Evolutionary conservation across 2,888 invertebrate genomes (phyloP).

Genomic region (Cataglyphis albicans): DNA sequence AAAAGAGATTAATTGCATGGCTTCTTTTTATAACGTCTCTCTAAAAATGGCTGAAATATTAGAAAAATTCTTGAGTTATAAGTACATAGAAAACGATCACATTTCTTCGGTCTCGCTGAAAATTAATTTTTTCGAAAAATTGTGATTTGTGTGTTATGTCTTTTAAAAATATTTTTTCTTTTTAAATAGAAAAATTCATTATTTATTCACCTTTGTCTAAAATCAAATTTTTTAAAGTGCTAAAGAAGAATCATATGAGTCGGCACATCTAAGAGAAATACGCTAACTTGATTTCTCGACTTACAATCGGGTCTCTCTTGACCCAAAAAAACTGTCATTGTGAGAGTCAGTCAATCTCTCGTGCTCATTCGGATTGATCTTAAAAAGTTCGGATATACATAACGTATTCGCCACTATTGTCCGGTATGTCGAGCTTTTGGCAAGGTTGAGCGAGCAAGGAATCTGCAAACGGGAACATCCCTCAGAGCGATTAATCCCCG

Average conservation of each 20-base stretch:
- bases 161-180: neutral
- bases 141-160: neutral
- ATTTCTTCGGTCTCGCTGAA: neutral
- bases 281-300: conserved; percentile 16
- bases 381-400: neutral
- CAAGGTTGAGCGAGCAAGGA: neutral
- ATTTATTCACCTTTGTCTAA: neutral
- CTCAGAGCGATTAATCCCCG: conserved; percentile 34
- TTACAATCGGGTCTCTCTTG: conserved; percentile 37
- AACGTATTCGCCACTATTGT: neutral
- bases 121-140: neutral
- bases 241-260: neutral
- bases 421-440: neutral
- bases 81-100: neutral
- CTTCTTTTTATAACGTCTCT: neutral
- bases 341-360: neutral
- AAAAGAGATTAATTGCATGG: neutral
- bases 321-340: conserved; percentile 34
- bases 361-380: neutral
- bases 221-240: neutral
- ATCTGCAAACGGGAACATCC: neutral
- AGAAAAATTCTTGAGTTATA: neutral
- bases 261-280: neutral
- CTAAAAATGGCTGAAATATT: neutral
- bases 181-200: neutral